Evolutionary conservation across 2,113 vertebrate genomes (phyloP), one percentile per base, ranked within the genome.

Genomic region (Gorsachius goisagi): DNA sequence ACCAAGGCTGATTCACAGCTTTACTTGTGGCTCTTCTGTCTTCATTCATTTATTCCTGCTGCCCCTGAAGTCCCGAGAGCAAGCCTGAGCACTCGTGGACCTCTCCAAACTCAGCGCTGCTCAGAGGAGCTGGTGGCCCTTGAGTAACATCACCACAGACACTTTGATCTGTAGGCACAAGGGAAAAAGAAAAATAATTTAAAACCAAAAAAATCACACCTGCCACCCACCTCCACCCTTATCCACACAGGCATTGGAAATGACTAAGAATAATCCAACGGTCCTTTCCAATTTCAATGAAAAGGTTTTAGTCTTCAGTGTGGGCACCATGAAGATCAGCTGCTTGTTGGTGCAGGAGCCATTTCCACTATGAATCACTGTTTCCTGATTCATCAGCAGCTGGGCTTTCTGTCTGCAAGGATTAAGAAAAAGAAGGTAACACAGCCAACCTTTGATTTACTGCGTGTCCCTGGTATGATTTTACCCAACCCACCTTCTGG

Each of bases 361-460:
- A 26, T 92, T 97, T 88, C 79, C 76, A 63, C 55, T 69, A 37
- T 88, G 87, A 95, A 49, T 88, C 52, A 32, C 23, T 5, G 7
- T 79, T 96, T 95, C 92, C 85, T 66, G 62, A 82, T 77, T 68
- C 45, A 67, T 37, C 93, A 84, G 69, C 82, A 82, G 50, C 35
- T 80, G 53, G 44, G 39, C 24, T 85, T 85, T 74, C 52, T 85
- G 83, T 45, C 55, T 83, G n/a, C 28, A 85, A 37, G n/a, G 32
- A 82, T 67, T 45, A 78, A 56, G 69, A 64, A 35, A 14, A 37
- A 82, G 39, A 24, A 80, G 24, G 47, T 28, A 28, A 32, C 32
- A 20, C 1, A 4, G 59, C 45, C 73, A 83, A 84, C 66, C 47
- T 72, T 9, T 58, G 30, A 44, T 44, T 27, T 79, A 75, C 85